Conservation (phyloP, 2,888 invertebrate species). For the Lithophane ornitopus region DNA sequence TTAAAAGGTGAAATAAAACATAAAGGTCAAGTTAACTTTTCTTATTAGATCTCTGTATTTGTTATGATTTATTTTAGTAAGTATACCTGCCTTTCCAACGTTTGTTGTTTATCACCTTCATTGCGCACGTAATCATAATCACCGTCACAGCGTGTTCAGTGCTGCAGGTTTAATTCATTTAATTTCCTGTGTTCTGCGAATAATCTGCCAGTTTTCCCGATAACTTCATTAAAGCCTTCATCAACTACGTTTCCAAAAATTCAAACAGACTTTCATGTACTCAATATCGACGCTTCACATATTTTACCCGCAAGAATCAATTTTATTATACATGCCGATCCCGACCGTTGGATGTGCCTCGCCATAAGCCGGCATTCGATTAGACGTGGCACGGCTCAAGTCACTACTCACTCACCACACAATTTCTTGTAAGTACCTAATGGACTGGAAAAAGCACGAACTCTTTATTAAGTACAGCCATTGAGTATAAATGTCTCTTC, state of each 20-base stretch:
- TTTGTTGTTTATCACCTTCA: neutral
- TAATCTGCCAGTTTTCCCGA: neutral
- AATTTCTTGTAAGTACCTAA: constrained; percentile 3
- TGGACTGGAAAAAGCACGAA: constrained; percentile 2
- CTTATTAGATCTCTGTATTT: neutral
- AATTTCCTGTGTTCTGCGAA: neutral
- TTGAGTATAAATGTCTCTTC: constrained; percentile 2
- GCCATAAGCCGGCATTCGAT: constrained; percentile 30
- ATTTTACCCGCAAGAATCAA: constrained; percentile 29
- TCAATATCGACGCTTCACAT: neutral
- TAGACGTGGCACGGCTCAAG: constrained; percentile 27
- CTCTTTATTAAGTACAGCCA: neutral
- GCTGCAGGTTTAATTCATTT: neutral
- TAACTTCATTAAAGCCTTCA: neutral
- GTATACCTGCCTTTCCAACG: neutral
- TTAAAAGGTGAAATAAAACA: neutral
- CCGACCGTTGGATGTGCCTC: neutral
- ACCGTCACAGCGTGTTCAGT: neutral
- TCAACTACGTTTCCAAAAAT: neutral
- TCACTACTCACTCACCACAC: neutral
- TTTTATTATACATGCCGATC: constrained; percentile 16
- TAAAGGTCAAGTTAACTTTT: neutral
- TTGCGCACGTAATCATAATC: neutral
- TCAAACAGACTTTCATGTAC: neutral
- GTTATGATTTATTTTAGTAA: neutral